Base-by-base conservation (phyloP, 2,113 vertebrate species). In the Pluvialis apricaria region DNA sequence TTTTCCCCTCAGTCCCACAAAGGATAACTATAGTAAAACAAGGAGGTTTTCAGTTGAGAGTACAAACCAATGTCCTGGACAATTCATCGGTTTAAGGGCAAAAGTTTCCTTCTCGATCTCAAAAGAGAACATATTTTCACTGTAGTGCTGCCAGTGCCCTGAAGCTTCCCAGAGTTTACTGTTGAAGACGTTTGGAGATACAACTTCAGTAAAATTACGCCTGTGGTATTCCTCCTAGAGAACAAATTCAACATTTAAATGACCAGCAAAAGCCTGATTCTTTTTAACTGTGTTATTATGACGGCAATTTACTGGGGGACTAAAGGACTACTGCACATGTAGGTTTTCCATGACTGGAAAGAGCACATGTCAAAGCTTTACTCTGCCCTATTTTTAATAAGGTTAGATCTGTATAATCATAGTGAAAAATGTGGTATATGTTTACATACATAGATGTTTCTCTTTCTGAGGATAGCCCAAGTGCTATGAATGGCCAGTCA, bases 71-170 rank as follows among this genome's bases (percentile, higher is more conserved):
- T 99, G 99, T 75, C 99, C 99, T 0, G 99, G 99, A 70, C 99
- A 99, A 96, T 99, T 99, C 99, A 99, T 99, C 7, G 99, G 99
- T 90, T 99, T 99, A 20, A 99, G 98, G 15, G 99, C 99, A 66
- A 99, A 99, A 9, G 98, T 95, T 61, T 99, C 99, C 81, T 99
- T 99, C 87, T 99, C 99, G 4, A 99, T 91, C 1, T 99, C 98
- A 95, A 99, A 99, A 70, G 98, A 98, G 96, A 99, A 99, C 98
- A 99, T 99, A 96, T 99, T 99, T 84, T 99, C 98, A 5, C 98
- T 98, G 98, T 99, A 99, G 96, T 99, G 99, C 80, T 99, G 99
- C 99, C 99, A 99, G 78, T 99, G 99, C 36, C 99, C 99, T 2
- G 99, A 99, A 9, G 98, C 97, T 96, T 99, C 99, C 99, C 99